Percentiles rank a stretch among this genome's conserved stretches.
phyloP scores from a whole-genome alignment of 2,797 vertebrate species.

The Chloroceryle amazona region DNA sequence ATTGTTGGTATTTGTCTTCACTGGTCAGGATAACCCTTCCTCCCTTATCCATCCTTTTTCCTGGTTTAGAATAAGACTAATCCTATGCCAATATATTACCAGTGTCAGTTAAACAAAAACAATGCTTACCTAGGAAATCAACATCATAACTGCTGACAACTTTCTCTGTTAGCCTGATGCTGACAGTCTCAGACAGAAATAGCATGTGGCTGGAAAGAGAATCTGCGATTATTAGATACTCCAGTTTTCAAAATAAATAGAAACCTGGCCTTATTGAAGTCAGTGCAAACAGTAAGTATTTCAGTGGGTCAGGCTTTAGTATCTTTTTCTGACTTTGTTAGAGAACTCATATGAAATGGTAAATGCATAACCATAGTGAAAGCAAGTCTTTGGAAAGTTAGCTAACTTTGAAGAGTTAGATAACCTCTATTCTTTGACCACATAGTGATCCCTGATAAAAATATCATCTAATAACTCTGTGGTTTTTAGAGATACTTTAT shows the following conservation, averaged over 20 bases:
- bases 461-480: not conserved
- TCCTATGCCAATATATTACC: not conserved
- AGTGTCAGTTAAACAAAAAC: not conserved
- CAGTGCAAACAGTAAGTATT: not conserved
- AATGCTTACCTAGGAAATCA: not conserved
- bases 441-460: not conserved
- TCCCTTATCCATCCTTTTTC: accelerated
- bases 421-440: not conserved
- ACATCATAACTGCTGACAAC: not conserved
- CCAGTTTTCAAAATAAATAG: not conserved
- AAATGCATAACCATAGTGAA: not conserved
- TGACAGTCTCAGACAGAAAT: not conserved
- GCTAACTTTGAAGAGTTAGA: not conserved
- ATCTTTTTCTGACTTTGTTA: not conserved
- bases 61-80: not conserved
- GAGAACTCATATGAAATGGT: not conserved
- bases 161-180: not conserved
- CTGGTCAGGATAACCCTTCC: not conserved
- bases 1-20: not conserved
- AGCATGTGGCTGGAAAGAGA: not conserved
- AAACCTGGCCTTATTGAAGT: not conserved
- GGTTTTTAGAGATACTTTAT: not conserved
- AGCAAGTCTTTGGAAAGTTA: not conserved
- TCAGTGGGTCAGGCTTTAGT: not conserved
- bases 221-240: not conserved